Base-by-base conservation (phyloP, 2,888 invertebrate species). In the Aproaerema taeniolella region DNA sequence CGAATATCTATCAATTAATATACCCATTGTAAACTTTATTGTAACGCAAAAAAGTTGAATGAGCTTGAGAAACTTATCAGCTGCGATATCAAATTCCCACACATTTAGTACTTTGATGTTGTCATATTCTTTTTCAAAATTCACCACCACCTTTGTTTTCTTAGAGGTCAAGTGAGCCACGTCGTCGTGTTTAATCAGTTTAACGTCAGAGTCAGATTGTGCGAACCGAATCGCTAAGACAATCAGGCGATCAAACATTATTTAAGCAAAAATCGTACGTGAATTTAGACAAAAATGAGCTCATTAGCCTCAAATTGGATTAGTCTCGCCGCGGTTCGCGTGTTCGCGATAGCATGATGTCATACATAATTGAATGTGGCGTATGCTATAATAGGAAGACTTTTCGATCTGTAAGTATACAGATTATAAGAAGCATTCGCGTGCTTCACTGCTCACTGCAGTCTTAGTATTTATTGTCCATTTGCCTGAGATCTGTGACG, bases 141-240 rank as follows among this genome's bases (percentile, higher is more conserved):
- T n/a, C 8, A 15, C 26, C 28, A 26, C 26, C 35, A 35, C 16
- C 35, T 35, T 35, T 35, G 35, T 35, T 35, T 16, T 26, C n/a
- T 13, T 35, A 35, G 17, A 39, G 39, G 39, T 34, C 34, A 30
- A 14, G 29, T 30, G 13, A 34, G 11, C 32, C 29, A 39, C 26
- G 28, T 26, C 15, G 15, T 10, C 13, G 14, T 26, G 13, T 33
- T 4, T 20, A 24, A 25, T 25, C 14, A 12, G 20, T 33, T 33
- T 33, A 13, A 33, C 33, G 33, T 33, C 24, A 33, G 3, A 24
- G 9, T 6, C 13, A 12, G 17, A 24, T 25, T 33, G 33, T n/a
- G 33, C 33, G 25, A 24, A 33, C 9, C 25, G 33, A 33, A 33
- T 33, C n/a, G 24, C 15, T 9, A 14, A 33, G 24, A 33, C 20